Evolutionary conservation across 2,888 invertebrate species (phyloP).

Genomic region (Lithodes maja): DNA sequence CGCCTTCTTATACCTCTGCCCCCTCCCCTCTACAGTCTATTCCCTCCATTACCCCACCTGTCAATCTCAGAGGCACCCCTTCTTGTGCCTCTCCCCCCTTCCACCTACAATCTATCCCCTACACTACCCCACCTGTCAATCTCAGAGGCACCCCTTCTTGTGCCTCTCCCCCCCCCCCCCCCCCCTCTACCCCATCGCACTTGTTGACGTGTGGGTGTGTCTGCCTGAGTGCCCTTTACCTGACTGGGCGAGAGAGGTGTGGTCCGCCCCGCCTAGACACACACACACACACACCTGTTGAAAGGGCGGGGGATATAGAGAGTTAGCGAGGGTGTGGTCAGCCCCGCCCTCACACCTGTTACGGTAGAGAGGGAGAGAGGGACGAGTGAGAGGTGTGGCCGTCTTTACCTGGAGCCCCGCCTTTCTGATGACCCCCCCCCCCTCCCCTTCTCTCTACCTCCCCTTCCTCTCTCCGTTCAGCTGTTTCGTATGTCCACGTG

Average conservation of each 20-base stretch:
- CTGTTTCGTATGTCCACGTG: background rate
- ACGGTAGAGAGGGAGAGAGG: background rate
- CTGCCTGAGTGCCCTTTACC: slow-evolving; percentile 18
- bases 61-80: background rate
- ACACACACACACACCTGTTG: slow-evolving; percentile 22
- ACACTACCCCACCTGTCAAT: background rate
- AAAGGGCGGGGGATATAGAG: background rate
- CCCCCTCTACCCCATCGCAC: slow-evolving; percentile 11
- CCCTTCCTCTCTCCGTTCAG: slow-evolving; percentile 1
- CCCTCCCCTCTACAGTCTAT: too few relatives aligned
- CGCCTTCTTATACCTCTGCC: too few relatives aligned
- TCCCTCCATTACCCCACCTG: background rate
- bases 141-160: background rate
- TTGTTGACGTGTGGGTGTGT: slow-evolving; percentile 30
- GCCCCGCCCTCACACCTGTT: slow-evolving; percentile 49
- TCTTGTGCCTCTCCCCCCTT: background rate
- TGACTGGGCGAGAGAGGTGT: background rate
- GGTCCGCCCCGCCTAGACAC: slow-evolving; percentile 22
- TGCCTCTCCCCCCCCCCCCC: slow-evolving; percentile 14
- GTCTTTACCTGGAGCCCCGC: slow-evolving; percentile 1
- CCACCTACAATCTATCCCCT: background rate
- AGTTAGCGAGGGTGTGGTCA: slow-evolving; percentile 22
- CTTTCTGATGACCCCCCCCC: background rate
- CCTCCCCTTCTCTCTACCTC: background rate
- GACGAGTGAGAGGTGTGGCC: background rate